A percentile compares a stretch with the other conserved stretches of the same genome.
Evolutionary conservation across 1,140 invertebrate genomes (phyloP).

Genomic region (Pseudomyrmex cubaensis): DNA sequence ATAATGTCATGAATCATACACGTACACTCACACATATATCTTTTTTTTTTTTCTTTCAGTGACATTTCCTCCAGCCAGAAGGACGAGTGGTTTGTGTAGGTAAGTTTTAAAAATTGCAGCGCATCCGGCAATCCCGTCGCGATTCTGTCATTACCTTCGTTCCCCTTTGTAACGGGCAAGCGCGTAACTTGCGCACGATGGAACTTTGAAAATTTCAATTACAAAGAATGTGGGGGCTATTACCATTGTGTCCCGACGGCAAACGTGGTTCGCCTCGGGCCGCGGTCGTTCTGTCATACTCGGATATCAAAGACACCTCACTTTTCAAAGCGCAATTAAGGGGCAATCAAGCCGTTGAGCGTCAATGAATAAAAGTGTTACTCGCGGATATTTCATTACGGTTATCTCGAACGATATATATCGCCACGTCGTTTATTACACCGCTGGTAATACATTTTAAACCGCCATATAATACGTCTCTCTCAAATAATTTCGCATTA

Average conservation of each 20-base stretch:
- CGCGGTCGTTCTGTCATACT: conserved; percentile 6
- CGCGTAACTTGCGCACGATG: conserved; percentile 15
- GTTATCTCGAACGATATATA: not conserved
- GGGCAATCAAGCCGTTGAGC: conserved; percentile 16
- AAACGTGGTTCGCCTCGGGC: conserved; percentile 6
- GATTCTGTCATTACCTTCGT: conserved; percentile 1
- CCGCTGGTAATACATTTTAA: not conserved
- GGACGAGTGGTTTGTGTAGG: conserved; percentile 89
- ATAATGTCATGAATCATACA: too few species aligned
- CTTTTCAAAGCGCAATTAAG: conserved; percentile 40
- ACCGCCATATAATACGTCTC: not conserved
- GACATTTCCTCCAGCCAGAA: conserved; percentile 88
- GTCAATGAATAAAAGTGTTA: conserved; percentile 26
- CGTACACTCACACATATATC: conserved; percentile 11
- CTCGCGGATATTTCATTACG: not conserved
- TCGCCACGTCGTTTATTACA: not conserved
- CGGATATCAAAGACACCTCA: conserved; percentile 43
- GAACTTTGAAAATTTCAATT: conserved; percentile 57
- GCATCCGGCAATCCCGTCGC: not conserved
- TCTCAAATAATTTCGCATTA: conserved; percentile 9
- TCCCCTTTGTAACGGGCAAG: conserved; percentile 18
- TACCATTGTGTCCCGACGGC: conserved; percentile 27
- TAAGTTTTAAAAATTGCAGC: conserved; percentile 75
- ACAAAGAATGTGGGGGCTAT: conserved; percentile 32
- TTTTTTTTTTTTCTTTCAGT: conserved; percentile 81